A percentile compares a stretch with the other conserved stretches of the same genome.
Conservation (phyloP, 2,888 invertebrate genomes). For the Cryptocephalus moraei region DNA sequence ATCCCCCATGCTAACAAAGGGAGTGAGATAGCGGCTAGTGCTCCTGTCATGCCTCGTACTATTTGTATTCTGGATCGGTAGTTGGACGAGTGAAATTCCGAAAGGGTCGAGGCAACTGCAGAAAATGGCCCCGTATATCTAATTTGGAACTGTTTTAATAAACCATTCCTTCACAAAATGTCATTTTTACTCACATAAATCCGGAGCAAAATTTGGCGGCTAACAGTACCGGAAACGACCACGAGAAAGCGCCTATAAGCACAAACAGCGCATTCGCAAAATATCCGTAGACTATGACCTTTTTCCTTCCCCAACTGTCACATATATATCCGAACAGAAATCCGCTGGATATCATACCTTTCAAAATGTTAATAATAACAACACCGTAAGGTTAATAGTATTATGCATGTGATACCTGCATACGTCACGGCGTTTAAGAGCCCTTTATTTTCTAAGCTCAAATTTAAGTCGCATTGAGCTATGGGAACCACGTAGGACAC, state of each 20-base stretch:
- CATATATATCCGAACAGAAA: conserved; percentile 68
- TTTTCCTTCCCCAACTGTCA: conserved; percentile 59
- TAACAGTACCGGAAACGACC: conserved; percentile 53
- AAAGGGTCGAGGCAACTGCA: conserved; percentile 55
- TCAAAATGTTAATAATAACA: no score
- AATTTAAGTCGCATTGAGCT: conserved; percentile 61
- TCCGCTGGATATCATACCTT: conserved; percentile 66
- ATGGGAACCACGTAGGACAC: conserved; percentile 62
- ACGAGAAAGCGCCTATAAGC: conserved; percentile 50
- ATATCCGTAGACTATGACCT: conserved; percentile 56
- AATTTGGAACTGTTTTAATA: no score
- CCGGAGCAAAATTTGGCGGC: conserved; percentile 50
- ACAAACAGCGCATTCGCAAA: conserved; percentile 53
- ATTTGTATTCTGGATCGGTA: conserved; percentile 53
- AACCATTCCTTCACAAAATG: no score
- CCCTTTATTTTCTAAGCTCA: conserved; percentile 60
- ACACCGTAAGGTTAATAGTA: neutral
- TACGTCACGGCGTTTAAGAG: conserved; percentile 59
- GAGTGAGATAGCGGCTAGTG: conserved; percentile 1
- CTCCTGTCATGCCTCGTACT: conserved; percentile 40
- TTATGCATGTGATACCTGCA: conserved; percentile 43
- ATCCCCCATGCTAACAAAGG: conserved; percentile 50
- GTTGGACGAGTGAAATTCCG: conserved; percentile 56
- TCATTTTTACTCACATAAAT: conserved; percentile 16
- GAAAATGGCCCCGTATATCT: conserved; percentile 60